Evolutionary conservation across 92 coral and sea anemone genomes (phyloP), one percentile per base, ranked within the genome.

Genomic region (Micromussa lordhowensis): DNA sequence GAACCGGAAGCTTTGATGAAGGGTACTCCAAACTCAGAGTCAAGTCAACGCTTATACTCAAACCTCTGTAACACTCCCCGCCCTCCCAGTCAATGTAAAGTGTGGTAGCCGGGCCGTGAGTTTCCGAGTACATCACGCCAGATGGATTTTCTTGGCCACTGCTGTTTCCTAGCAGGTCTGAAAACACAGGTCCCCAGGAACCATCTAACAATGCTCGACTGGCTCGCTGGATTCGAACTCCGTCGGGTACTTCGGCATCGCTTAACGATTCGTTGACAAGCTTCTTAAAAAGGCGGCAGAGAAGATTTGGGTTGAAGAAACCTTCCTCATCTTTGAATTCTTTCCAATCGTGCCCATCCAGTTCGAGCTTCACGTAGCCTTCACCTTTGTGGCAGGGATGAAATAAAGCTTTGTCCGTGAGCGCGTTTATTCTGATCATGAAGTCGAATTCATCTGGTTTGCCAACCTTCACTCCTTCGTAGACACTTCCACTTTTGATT

Each of bases 391-490:
- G 68, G 68, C 82, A 79, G 26, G 26, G 35, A 53, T 51, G 68
- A n/a, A 79, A 59, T 8, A 36, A 79, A 3, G 82, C 68, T 11
- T 48, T 79, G 82, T 79, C 26, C 48, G 38, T 24, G 82, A 79
- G 82, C n/a, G 82, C 51, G 40, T 79, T 31, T 8, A 79, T 22
- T 79, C 63, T 79, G 17, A 79, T 38, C 88, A 89, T 89, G 29
- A 40, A 89, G 72, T 89, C 91, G 54, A 89, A 89, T 63, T 89
- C 91, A 63, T 89, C 88, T 48, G 91, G 91, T 34, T 89, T 83
- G 59, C 84, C 78, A 53, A 89, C 91, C 57, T 83, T 89, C 3
- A 68, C 81, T 17, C 84, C 80, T 63, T 89, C 91, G 79, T 88
- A 88, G 55, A 74, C 79, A 48, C 91, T 88, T 58, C 88, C 91